Percentiles rank a stretch among this genome's conserved stretches.
Evolutionary conservation across 2,113 vertebrate species (phyloP).

Genomic region (Microtus pennsylvanicus): DNA sequence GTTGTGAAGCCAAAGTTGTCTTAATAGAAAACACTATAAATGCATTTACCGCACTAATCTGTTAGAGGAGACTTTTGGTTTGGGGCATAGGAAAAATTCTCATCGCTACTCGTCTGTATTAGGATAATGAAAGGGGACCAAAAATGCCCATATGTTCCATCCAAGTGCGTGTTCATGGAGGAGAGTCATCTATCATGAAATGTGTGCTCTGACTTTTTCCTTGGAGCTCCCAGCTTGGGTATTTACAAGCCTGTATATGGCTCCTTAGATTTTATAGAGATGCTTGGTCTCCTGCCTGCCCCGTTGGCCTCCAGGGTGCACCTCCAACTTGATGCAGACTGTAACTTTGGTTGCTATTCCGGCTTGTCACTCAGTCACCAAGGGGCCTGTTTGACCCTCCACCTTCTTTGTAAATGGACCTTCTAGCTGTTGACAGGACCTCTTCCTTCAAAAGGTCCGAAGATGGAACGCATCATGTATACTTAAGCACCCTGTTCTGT

Average conservation of each 20-base stretch:
- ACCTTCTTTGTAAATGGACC: background rate
- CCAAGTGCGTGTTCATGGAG: background rate
- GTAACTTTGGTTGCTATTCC: too few relatives aligned
- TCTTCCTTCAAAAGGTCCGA: background rate
- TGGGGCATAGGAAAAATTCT: background rate
- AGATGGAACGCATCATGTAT: background rate
- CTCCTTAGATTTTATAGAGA: background rate
- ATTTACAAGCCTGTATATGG: background rate
- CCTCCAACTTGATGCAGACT: too few relatives aligned
- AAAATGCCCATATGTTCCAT: background rate
- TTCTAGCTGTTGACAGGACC: background rate
- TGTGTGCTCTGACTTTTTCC: background rate
- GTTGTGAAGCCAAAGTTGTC: background rate
- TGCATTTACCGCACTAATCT: background rate
- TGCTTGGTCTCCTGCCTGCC: too few relatives aligned
- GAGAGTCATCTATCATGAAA: background rate
- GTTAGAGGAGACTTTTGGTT: background rate
- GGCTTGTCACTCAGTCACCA: too few relatives aligned
- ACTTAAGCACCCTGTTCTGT: background rate
- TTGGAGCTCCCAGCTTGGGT: background rate
- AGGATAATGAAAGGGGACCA: background rate
- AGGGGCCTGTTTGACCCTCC: background rate
- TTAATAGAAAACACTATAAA: background rate
- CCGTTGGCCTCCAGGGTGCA: too few relatives aligned
- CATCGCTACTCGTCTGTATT: background rate